A percentile compares a stretch with the other conserved stretches of the same genome.
Evolutionary conservation across 2,797 vertebrate genomes (phyloP).

Genomic region (Sparidentex hasta): DNA sequence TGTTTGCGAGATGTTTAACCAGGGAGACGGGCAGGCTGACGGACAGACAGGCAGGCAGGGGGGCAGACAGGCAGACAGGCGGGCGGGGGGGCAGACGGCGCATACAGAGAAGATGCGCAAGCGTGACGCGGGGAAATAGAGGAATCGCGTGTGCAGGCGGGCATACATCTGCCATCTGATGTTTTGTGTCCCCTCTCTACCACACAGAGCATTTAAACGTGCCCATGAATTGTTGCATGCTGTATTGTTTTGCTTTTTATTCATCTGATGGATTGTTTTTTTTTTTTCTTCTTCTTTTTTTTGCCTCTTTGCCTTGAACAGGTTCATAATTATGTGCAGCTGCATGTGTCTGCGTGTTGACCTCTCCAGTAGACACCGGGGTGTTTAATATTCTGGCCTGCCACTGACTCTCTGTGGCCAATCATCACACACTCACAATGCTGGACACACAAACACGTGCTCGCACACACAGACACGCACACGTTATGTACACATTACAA

Average conservation of each 20-base stretch:
- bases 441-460: conserved; percentile 20
- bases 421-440: conserved; percentile 64
- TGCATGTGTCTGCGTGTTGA: conserved; percentile 62
- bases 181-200: not conserved
- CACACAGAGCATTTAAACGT: not conserved
- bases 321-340: conserved; percentile 69
- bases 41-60: too few relatives aligned
- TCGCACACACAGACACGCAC: conserved; percentile 20
- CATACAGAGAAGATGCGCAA: conserved; percentile 32
- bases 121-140: conserved; percentile 16
- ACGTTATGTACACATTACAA: conserved; percentile 63
- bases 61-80: conserved; percentile 29
- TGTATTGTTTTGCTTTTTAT: conserved; percentile 27
- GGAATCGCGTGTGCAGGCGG: not conserved
- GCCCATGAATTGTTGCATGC: not conserved
- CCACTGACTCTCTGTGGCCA: conserved; percentile 60
- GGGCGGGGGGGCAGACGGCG: not conserved
- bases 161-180: conserved; percentile 10
- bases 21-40: conserved; percentile 40
- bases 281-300: not conserved
- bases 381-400: conserved; percentile 74
- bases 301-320: conserved; percentile 39
- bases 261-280: conserved; percentile 10
- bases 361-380: conserved; percentile 66
- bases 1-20: conserved; percentile 65